Evolutionary conservation across 2,888 invertebrate genomes (phyloP).

Genomic region (Metellina segmentata): DNA sequence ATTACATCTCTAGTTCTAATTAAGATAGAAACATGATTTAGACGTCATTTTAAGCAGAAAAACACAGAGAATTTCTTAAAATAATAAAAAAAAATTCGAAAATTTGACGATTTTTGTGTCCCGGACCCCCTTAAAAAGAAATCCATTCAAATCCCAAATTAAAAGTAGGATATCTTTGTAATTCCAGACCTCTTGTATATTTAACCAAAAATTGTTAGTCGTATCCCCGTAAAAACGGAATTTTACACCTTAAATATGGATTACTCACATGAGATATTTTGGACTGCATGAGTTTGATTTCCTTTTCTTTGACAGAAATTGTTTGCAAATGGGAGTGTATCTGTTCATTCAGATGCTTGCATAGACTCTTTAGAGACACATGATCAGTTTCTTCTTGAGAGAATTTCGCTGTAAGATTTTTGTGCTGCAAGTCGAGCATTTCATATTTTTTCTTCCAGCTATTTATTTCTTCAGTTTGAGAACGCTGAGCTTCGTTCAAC

Average conservation of each 20-base stretch:
- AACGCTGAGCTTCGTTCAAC: constrained; percentile 36
- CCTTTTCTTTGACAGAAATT: constrained; percentile 51
- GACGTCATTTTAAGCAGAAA: no score
- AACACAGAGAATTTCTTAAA: no score
- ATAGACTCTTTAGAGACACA: not conserved
- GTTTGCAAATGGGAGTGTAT: constrained; percentile 25
- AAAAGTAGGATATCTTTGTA: no score
- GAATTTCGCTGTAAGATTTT: constrained; percentile 37
- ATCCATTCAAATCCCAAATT: no score
- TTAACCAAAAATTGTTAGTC: no score
- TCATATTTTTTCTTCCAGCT: constrained; percentile 59
- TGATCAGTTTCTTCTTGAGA: constrained; percentile 44
- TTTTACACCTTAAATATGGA: not conserved
- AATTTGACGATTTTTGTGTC: no score
- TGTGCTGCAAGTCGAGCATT: constrained; percentile 35
- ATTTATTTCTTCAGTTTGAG: constrained; percentile 37
- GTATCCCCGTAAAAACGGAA: no score
- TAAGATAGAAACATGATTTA: no score
- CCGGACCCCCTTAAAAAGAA: no score
- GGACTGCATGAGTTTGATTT: constrained; percentile 18
- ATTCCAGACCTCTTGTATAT: no score
- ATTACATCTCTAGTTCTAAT: no score
- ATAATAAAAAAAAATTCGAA: no score
- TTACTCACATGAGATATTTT: constrained; percentile 61
- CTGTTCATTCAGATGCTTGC: constrained; percentile 44